Base-by-base conservation (phyloP, 2,888 invertebrate species). In the Pollenia labialis region DNA sequence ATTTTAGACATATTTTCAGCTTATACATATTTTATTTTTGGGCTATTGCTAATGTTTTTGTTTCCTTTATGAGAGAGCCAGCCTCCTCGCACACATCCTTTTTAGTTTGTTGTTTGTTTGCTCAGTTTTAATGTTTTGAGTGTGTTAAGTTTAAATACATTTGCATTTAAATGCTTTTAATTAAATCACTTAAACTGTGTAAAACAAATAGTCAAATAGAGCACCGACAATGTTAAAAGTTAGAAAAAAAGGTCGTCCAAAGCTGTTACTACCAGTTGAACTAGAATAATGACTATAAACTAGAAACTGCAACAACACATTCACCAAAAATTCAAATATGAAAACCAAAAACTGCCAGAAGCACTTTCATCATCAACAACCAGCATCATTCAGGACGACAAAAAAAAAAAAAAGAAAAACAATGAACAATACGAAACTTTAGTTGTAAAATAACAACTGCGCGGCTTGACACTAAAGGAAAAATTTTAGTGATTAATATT, bases 131-230 rank as follows among this genome's bases (percentile, higher is more conserved):
- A 32, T 84, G 52, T 48, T 58, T 72, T 14, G 50, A 72, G 60
- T 74, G 81, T 77, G 72, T 82, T 75, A 74, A 82, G 69, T 79
- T 75, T 66, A 86, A 82, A 42, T 75, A 75, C 62, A 80, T 86
- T 86, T 91, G 89, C 89, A 91, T 91, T 90, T 91, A 90, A 91
- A 91, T 90, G 89, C 91, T 90, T 91, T 91, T 91, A 91, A 91
- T 91, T 91, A 91, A 91, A 91, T 91, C 91, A 91, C 90, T 90
- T 76, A 56, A 74, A 87, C 80, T 32, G 32, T 32, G 60, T 72
- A 66, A 44, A 77, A 54, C 54, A 54, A 85, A 56, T 72, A 71
- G 48, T 40, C 77, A 74, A 69, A 74, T 68, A 42, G 12, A 46
- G 52, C 75, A 44, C 1, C 62, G 52, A 48, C 50, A 85, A 32